A percentile compares a stretch with the other conserved stretches of the same genome.
Conservation (phyloP, 2,888 invertebrate species). For the Deilephila porcellus region DNA sequence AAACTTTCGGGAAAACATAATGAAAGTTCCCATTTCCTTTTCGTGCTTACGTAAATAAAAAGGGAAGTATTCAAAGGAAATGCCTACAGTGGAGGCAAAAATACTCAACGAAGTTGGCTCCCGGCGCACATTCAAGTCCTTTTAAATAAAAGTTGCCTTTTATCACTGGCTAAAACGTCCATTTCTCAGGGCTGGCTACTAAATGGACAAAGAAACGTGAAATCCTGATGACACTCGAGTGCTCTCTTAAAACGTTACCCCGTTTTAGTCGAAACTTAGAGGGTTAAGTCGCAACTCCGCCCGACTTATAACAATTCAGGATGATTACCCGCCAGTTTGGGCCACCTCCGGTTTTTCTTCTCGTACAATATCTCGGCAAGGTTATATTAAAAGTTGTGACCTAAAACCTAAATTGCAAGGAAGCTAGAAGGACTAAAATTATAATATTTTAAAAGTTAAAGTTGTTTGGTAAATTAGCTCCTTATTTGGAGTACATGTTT, state of each 20-base stretch:
- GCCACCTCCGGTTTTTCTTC: constrained; percentile 13
- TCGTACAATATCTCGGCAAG: not conserved
- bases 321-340: constrained; percentile 27
- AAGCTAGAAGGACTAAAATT: not conserved
- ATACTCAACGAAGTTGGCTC: constrained; percentile 58
- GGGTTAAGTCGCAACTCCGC: constrained; percentile 38
- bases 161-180: constrained; percentile 67
- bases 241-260: constrained; percentile 52
- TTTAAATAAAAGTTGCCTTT: constrained; percentile 74
- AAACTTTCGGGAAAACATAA: constrained; percentile 53
- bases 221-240: constrained; percentile 55
- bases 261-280: constrained; percentile 50
- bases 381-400: not conserved
- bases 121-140: constrained; percentile 61
- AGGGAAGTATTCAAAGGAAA: constrained; percentile 59
- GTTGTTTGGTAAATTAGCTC: too few species aligned
- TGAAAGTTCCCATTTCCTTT: constrained; percentile 63
- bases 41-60: constrained; percentile 67
- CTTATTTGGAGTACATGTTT: not conserved
- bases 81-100: constrained; percentile 56
- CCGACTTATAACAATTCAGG: constrained; percentile 30
- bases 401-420: not conserved
- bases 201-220: constrained; percentile 64
- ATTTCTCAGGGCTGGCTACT: constrained; percentile 57
- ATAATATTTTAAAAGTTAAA: not conserved